phyloP scores from a whole-genome alignment of 2,113 vertebrate species.

The Tachuris rubrigastra region DNA sequence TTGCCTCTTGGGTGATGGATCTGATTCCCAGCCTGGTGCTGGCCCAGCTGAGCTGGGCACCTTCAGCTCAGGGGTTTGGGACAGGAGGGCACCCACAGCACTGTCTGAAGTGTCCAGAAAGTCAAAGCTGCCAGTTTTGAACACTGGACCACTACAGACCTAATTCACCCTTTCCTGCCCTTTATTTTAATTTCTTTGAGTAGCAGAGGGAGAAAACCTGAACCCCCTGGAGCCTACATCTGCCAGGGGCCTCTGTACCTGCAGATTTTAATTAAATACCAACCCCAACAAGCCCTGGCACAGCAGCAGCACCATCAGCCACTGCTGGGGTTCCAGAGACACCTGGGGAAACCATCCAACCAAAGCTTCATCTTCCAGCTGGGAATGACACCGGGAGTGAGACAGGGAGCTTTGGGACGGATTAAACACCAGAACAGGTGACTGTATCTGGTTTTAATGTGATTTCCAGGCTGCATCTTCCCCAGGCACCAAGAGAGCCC shows the following conservation, averaged over 20 bases:
- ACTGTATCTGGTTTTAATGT: background rate
- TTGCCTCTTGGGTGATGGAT: background rate
- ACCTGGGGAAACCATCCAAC: background rate
- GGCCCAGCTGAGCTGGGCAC: background rate
- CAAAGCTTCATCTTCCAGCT: background rate
- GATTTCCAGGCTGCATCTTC: background rate
- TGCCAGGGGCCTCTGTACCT: background rate
- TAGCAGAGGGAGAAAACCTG: background rate
- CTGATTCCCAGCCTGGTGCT: background rate
- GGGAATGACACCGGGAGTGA: background rate
- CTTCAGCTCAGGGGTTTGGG: background rate
- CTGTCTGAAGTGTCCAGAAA: background rate
- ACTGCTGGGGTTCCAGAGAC: background rate
- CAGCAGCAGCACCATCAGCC: background rate
- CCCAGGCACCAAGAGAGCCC: too few species aligned
- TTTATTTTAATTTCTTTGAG: background rate
- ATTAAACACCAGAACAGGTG: background rate
- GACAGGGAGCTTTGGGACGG: background rate
- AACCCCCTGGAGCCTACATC: background rate
- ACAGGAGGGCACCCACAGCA: background rate
- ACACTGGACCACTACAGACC: background rate
- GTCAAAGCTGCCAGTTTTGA: background rate
- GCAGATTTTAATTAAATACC: background rate
- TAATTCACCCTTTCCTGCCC: background rate
- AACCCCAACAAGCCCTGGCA: background rate